Evolutionary conservation across 2,113 vertebrate species (phyloP), one percentile per base, ranked within the genome.

Genomic region (Syngnathoides biaculeatus): DNA sequence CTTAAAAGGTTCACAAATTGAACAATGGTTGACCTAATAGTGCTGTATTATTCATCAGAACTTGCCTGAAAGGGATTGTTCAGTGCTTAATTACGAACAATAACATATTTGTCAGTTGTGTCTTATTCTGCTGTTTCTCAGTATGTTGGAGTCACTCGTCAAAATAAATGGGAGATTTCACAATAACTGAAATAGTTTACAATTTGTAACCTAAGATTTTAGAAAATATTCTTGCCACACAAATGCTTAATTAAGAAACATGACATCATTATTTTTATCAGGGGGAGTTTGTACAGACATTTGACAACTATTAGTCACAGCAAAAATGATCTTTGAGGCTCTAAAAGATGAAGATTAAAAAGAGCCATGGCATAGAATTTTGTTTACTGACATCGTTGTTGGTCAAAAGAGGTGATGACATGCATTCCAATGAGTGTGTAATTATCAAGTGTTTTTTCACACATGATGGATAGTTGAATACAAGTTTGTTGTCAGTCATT

Each of bases 1-100:
- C 20, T 6, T 68, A 61, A 67, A 39, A 67, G 69, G 14, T 48
- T 48, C 42, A 19, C 22, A 50, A 63, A 39, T 53, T 57, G 63
- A 66, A 72, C 60, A 68, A 53, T 45, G 48, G 5, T 0, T 2
- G 30, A 20, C 26, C 47, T 69, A 35, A 65, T 60, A 43, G 48
- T 58, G 40, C 38, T 72, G 53, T 4, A 73, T 73, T 62, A 76
- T 71, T 63, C 26, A 67, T 68, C 56, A 65, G 35, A 8, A 58
- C 48, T 58, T 58, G 64, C 61, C 56, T 65, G 76, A 65, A 35
- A 67, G 45, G 17, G 48, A 43, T 22, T 27, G 14, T n/a, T 52
- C 7, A 43, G 43, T 58, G 20, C 22, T n/a, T 39, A n/a, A n/a
- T n/a, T n/a, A n/a, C n/a, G n/a, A n/a, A n/a, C n/a, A n/a, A n/a